Base-by-base conservation (phyloP, 1,140 invertebrate species). In the Caenorhabditis elegans region DNA sequence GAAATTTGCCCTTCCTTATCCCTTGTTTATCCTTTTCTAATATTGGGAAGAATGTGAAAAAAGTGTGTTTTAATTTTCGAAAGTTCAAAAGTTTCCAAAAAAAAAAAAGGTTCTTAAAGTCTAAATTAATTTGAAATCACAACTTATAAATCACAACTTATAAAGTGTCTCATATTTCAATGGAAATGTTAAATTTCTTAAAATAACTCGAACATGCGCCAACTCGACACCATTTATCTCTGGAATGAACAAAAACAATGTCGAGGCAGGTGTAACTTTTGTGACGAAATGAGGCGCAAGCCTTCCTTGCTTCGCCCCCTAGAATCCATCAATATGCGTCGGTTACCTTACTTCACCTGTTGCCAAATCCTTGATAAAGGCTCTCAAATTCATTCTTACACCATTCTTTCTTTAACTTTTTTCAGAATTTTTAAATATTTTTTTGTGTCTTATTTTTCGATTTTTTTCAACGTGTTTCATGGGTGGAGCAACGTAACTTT, bases 1-100 rank as follows among this genome's bases (percentile, higher is more conserved):
- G 60, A 70, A 70, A 70, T 70, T 36, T 43, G 60, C 13, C 60
- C 34, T 70, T 70, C 31, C 60, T 70, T 70, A 70, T 70, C 34
- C 60, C 60, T 8, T 70, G 60, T 70, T 70, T 70, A 39, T 70
- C 60, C 34, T 26, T 11, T 39, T 70, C 43, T 70, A 34, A 34
- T 34, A 28, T 34, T 17, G 15, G 22, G 17, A 70, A 39, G 11
- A 11, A 28, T 8, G 26, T 55, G 51, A 55, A n/a, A 17, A 19
- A 17, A 49, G 13, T 17, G 48, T n/a, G n/a, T 11, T 49, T n/a
- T n/a, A n/a, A n/a, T n/a, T 15, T 43, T 43, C 6, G 39, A 5
- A 8, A 49, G 48, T 49, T 49, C 48, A 49, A 5, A 17, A 49
- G 48, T 49, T 49, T 49, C 13, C 5, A 43, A 43, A 43, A 43